Percentiles rank a stretch among this genome's conserved stretches.
These are phyloP conservation scores for Sycophaga agraensis DNA, from an alignment of 1,140 invertebrate genomes.

Conservation along the genomic window DNA sequence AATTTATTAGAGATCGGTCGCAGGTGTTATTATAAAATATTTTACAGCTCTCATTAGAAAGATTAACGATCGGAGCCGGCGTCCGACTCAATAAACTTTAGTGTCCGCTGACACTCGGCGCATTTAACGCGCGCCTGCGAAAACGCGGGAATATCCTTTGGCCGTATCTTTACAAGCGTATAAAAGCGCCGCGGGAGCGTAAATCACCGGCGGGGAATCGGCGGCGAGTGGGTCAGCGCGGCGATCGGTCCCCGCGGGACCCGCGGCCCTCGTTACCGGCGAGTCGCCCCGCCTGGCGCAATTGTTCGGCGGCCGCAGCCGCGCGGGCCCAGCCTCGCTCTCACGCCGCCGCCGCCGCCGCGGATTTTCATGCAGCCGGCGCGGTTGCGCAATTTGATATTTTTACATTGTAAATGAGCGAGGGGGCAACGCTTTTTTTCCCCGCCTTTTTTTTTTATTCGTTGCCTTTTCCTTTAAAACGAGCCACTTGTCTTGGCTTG, in stretches of 20 bases:
- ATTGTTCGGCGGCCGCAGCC: no score
- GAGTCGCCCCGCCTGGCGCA: no score
- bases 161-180: constrained; percentile 26
- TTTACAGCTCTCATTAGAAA: constrained; percentile 33
- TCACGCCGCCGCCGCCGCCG: neutral
- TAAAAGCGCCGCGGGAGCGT: constrained; percentile 6
- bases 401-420: no score
- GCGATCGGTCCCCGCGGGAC: no score
- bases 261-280: neutral
- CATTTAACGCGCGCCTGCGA: constrained; percentile 22
- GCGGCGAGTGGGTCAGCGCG: no score
- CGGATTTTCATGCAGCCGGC: neutral
- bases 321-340: no score
- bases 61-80: constrained; percentile 27
- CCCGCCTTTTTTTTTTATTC: no score
- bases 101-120: constrained; percentile 25
- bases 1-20: constrained; percentile 28
- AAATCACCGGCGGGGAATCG: constrained; percentile 9
- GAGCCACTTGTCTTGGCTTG: no score
- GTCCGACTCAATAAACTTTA: constrained; percentile 31
- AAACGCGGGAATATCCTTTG: constrained; percentile 26
- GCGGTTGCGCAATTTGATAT: neutral
- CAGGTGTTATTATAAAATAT: constrained; percentile 33
- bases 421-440: no score
- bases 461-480: no score